Evolutionary conservation across 2,888 invertebrate species (phyloP).

Genomic region (Caenorhabditis angaria): DNA sequence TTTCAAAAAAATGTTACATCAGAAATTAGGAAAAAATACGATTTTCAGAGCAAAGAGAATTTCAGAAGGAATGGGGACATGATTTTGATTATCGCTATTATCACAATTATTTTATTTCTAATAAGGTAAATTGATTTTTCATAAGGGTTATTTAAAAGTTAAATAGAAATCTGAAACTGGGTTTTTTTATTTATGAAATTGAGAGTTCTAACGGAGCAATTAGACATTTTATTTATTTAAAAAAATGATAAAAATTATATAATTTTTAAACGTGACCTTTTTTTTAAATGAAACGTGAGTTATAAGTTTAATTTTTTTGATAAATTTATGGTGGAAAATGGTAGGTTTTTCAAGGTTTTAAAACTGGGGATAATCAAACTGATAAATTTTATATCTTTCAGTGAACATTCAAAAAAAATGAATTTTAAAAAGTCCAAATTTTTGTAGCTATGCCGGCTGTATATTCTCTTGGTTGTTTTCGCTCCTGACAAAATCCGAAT

Average conservation of each 20-base stretch:
- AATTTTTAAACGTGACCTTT: no score
- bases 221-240: no score
- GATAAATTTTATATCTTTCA: no score
- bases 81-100: slow-evolving; percentile 11
- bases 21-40: not conserved
- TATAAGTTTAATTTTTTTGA: no score
- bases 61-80: slow-evolving; percentile 17
- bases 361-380: no score
- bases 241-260: no score
- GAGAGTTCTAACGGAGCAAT: no score
- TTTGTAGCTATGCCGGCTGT: slow-evolving; percentile 5
- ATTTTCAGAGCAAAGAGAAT: slow-evolving; percentile 4
- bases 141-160: not conserved
- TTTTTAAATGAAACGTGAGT: no score
- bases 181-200: no score
- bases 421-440: not conserved
- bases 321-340: no score
- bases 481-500: slow-evolving; percentile 25
- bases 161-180: no score
- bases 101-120: slow-evolving; percentile 14
- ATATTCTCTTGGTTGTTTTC: slow-evolving; percentile 70
- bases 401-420: not conserved
- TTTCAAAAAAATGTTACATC: not conserved
- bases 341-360: no score
- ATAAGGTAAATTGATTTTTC: slow-evolving; percentile 9